phyloP scores from a whole-genome alignment of 1,140 invertebrate species.

The Drosophila pseudoobscura region DNA sequence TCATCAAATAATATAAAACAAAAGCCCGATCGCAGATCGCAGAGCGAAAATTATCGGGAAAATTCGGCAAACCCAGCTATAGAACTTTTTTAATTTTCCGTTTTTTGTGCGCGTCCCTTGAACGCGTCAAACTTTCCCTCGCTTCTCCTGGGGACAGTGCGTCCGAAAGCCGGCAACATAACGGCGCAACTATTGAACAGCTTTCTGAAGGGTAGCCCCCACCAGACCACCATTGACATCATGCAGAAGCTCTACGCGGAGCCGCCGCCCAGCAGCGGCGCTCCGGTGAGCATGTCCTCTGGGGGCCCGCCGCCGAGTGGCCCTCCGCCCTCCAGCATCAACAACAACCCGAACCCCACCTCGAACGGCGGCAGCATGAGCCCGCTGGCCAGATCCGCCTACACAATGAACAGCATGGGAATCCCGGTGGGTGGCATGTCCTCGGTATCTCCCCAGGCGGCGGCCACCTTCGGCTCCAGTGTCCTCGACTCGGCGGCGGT shows the following conservation, averaged over 20 bases:
- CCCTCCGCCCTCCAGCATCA: conserved; percentile 41
- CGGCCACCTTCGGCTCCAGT: conserved; percentile 86
- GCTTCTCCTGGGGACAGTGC: conserved; percentile 38
- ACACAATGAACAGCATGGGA: conserved; percentile 91
- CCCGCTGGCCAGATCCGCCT: conserved; percentile 87
- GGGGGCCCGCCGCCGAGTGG: conserved; percentile 53
- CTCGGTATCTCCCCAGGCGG: conserved; percentile 87
- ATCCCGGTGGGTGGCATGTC: conserved; percentile 89
- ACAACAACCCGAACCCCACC: conserved; percentile 65
- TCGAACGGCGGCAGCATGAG: conserved; percentile 85
- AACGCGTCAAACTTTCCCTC: conserved; percentile 54
- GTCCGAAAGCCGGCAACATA: conserved; percentile 80
- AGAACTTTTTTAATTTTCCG: conserved; percentile 29
- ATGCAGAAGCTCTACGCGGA: conserved; percentile 85
- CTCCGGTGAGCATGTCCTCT: conserved; percentile 78
- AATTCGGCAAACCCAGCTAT: not conserved
- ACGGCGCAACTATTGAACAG: conserved; percentile 82
- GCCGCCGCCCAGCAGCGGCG: conserved; percentile 81
- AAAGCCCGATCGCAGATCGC: not conserved
- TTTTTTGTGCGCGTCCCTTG: conserved; percentile 38
- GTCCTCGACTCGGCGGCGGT: conserved; percentile 86
- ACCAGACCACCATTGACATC: conserved; percentile 83
- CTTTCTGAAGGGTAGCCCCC: conserved; percentile 81
- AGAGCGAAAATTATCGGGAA: not conserved
- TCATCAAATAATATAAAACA: conserved; percentile 7